A percentile compares a stretch with the other conserved stretches of the same genome.
These are phyloP conservation scores for Rafetus swinhoei DNA, from an alignment of 2,113 vertebrate genomes.

Conservation along the genomic window DNA sequence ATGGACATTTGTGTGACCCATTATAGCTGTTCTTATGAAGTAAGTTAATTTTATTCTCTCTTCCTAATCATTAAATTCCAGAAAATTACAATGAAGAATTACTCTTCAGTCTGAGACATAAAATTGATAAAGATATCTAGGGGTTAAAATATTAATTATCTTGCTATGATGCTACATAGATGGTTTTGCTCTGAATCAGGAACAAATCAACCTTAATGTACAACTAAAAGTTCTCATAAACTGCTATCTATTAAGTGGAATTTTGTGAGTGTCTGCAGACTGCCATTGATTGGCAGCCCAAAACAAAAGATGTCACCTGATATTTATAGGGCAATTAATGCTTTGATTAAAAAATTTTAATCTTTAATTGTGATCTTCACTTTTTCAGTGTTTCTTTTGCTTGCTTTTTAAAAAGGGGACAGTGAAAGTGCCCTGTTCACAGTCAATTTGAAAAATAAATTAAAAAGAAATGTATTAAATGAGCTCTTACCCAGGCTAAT, in stretches of 20 bases:
- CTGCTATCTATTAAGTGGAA: background rate
- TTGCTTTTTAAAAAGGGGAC: background rate
- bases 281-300: background rate
- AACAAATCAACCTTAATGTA: background rate
- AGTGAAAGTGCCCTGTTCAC: background rate
- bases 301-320: background rate
- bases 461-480: rapidly evolving
- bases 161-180: background rate
- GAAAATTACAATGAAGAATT: background rate
- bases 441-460: background rate
- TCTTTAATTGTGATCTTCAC: background rate
- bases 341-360: background rate
- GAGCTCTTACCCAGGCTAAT: background rate
- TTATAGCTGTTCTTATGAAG: no score
- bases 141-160: background rate
- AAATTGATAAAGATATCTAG: rapidly evolving
- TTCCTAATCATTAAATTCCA: background rate
- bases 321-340: background rate
- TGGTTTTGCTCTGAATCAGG: background rate
- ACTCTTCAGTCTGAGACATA: background rate
- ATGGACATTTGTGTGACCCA: no score
- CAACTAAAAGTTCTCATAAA: background rate
- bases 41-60: background rate
- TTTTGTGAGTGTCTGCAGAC: background rate
- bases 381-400: background rate